Percentiles rank a stretch among this genome's conserved stretches.
These are phyloP conservation scores for Atethmia centrago DNA, from an alignment of 2,888 invertebrate species.

Conservation along the genomic window DNA sequence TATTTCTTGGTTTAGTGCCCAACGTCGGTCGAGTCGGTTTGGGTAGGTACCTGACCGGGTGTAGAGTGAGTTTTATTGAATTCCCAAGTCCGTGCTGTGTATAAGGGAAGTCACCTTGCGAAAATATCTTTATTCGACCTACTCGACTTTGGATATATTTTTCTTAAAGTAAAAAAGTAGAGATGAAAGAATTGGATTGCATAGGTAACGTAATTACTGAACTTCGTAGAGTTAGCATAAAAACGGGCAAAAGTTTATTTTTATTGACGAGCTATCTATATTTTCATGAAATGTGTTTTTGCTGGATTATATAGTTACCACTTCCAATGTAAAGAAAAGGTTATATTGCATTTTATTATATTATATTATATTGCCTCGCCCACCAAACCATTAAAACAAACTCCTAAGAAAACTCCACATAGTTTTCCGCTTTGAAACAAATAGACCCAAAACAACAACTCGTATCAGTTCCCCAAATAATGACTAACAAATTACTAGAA, in stretches of 20 bases:
- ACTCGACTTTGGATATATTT: constrained; percentile 68
- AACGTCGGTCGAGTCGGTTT: constrained; percentile 41
- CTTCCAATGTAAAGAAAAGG: background rate
- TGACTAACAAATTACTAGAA: constrained; percentile 48
- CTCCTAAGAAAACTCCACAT: background rate
- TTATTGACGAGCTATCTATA: constrained; percentile 13
- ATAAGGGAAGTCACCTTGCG: constrained; percentile 73
- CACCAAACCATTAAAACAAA: background rate
- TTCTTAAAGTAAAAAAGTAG: constrained; percentile 47
- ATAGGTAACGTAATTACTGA: constrained; percentile 30
- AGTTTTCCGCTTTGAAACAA: background rate
- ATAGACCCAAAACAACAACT: constrained; percentile 27
- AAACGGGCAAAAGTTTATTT: constrained; percentile 42
- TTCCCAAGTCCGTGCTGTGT: constrained; percentile 53
- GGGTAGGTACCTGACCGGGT: constrained; percentile 56
- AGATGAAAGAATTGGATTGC: constrained; percentile 27
- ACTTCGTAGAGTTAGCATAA: constrained; percentile 30
- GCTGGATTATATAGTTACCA: constrained; percentile 13
- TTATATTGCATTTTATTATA: too few species aligned
- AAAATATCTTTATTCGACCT: constrained; percentile 71
- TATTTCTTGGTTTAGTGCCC: constrained; percentile 66
- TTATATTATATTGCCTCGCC: background rate
- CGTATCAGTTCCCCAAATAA: constrained; percentile 9
- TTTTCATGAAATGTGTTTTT: constrained; percentile 26
- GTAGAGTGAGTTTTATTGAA: constrained; percentile 61